These are phyloP conservation scores for Empis stercorea DNA, from an alignment of 2,888 invertebrate species.

Conservation along the genomic window DNA sequence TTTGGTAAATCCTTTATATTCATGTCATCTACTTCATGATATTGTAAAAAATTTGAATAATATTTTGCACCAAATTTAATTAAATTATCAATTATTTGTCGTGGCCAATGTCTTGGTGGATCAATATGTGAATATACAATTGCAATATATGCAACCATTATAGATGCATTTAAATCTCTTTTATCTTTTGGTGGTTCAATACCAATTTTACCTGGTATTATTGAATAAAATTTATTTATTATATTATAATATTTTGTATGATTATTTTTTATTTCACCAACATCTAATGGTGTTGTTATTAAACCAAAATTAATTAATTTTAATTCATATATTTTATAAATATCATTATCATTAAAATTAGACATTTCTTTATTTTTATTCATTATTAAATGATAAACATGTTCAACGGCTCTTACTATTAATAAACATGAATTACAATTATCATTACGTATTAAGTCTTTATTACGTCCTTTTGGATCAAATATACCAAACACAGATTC, in stretches of 20 bases:
- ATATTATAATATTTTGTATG: slow-evolving; percentile 23
- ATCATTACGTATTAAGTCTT: slow-evolving; percentile 21
- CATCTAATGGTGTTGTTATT: slow-evolving; percentile 15
- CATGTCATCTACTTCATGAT: slow-evolving; percentile 22
- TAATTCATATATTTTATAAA: slow-evolving; percentile 24
- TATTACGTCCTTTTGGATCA: slow-evolving; percentile 40
- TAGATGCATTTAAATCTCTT: slow-evolving; percentile 40
- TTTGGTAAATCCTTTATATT: slow-evolving; percentile 29
- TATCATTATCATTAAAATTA: slow-evolving; percentile 19
- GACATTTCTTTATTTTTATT: slow-evolving; percentile 23
- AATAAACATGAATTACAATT: slow-evolving; percentile 43
- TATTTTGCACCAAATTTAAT: slow-evolving; percentile 25
- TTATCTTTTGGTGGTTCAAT: slow-evolving; percentile 22
- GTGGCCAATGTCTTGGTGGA: slow-evolving; percentile 48
- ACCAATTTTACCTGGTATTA: slow-evolving; percentile 28
- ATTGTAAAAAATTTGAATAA: slow-evolving; percentile 21
- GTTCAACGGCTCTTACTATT: slow-evolving; percentile 22
- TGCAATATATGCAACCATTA: slow-evolving; percentile 45
- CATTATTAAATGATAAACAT: slow-evolving; percentile 27
- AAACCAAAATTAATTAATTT: slow-evolving; percentile 24
- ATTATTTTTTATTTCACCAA: slow-evolving; percentile 3
- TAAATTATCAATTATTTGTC: slow-evolving; percentile 42
- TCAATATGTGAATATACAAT: slow-evolving; percentile 53
- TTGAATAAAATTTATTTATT: slow-evolving; percentile 26
- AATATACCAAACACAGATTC: slow-evolving; percentile 45